Evolutionary conservation across 2,113 vertebrate species (phyloP).

Genomic region (Notothenia coriiceps): DNA sequence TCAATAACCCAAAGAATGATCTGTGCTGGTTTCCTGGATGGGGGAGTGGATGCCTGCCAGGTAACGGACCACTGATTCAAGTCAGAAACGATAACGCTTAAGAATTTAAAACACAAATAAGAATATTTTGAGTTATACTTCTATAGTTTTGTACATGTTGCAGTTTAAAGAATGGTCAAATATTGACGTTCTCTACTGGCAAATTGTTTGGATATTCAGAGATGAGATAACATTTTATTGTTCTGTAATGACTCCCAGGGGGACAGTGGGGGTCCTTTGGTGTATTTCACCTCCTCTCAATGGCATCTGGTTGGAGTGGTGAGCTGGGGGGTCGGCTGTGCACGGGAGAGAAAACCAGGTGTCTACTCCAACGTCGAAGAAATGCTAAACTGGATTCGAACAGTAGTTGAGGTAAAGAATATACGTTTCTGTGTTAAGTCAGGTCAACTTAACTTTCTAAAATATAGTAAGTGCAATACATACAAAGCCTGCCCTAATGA

Average conservation of each 20-base stretch:
- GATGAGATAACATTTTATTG: background rate
- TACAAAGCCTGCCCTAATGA: background rate
- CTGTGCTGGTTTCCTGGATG: slow-evolving; percentile 87
- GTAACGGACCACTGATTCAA: slow-evolving; percentile 70
- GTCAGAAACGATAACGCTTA: background rate
- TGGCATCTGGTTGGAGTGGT: slow-evolving; percentile 91
- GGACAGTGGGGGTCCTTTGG: slow-evolving; percentile 93
- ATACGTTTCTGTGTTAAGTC: background rate
- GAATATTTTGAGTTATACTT: background rate
- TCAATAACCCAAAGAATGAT: slow-evolving; percentile 88
- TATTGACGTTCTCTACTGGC: background rate
- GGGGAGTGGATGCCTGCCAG: slow-evolving; percentile 92
- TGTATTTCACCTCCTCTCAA: slow-evolving; percentile 54
- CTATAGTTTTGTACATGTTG: background rate
- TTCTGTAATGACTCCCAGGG: slow-evolving; percentile 80
- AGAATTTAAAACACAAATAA: background rate
- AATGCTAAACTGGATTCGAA: slow-evolving; percentile 89
- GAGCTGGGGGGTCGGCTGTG: slow-evolving; percentile 94
- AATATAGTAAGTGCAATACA: background rate
- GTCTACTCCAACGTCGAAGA: slow-evolving; percentile 88
- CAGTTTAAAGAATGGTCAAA: background rate
- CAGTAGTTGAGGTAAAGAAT: slow-evolving; percentile 82
- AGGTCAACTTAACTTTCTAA: background rate
- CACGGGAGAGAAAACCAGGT: slow-evolving; percentile 80
- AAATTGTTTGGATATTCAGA: background rate